Evolutionary conservation across 2,888 invertebrate genomes (phyloP).

Genomic region (Phengaris arion): DNA sequence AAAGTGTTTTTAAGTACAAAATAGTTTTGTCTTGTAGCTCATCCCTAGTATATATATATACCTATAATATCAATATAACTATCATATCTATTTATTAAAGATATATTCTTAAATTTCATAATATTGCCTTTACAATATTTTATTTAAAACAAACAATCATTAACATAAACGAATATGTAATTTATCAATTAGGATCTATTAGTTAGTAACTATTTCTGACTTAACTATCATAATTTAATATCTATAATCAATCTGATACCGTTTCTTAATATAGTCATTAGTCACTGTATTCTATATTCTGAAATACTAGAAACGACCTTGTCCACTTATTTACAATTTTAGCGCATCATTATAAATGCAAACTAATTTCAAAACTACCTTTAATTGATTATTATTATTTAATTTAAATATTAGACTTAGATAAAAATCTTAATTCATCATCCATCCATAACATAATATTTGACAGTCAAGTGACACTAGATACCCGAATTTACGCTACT

Average conservation of each 20-base stretch:
- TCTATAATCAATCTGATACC: background rate
- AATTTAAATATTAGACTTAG: too few species aligned
- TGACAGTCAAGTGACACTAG: too few species aligned
- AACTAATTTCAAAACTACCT: too few species aligned
- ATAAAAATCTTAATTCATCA: too few species aligned
- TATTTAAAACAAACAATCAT: background rate
- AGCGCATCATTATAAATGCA: too few species aligned
- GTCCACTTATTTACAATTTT: too few species aligned
- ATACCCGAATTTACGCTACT: too few species aligned
- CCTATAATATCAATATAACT: background rate
- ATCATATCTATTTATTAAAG: background rate
- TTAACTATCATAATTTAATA: background rate
- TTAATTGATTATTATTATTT: too few species aligned
- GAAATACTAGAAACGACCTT: background rate
- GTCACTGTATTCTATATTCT: background rate
- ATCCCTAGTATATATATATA: conserved; percentile 9
- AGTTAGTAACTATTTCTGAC: background rate
- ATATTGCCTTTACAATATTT: background rate
- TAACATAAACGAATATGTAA: background rate
- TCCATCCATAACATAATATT: too few species aligned
- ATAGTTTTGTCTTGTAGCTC: conserved; percentile 32
- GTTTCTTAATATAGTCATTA: background rate
- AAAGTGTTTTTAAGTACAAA: conserved; percentile 34
- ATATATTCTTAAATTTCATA: background rate
- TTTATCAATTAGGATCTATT: background rate